Conservation (phyloP, 2,113 vertebrate species). For the Eublepharis macularius region DNA sequence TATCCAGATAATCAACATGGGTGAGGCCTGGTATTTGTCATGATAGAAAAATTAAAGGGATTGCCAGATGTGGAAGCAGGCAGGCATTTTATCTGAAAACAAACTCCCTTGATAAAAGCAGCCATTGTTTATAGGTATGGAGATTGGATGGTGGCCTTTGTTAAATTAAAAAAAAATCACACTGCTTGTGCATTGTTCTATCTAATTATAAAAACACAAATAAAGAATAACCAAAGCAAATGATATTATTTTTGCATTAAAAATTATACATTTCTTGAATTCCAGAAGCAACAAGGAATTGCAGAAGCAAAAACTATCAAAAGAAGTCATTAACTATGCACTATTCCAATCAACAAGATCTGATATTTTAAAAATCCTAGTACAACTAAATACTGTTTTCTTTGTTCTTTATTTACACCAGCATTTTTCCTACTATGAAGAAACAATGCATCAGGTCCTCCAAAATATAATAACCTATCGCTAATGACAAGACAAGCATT, state of each 20-base stretch:
- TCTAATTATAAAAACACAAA: background rate
- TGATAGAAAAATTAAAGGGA: constrained; percentile 26
- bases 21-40: constrained; percentile 7
- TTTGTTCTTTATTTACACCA: too few species aligned
- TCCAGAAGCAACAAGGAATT: background rate
- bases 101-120: background rate
- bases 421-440: too few species aligned
- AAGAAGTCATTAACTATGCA: background rate
- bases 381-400: too few species aligned
- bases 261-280: background rate
- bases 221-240: background rate
- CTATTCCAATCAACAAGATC: background rate
- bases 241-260: background rate
- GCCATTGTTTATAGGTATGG: background rate
- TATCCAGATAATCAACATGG: constrained; percentile 33
- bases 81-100: background rate
- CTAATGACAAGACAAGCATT: too few species aligned
- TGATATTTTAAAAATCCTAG: background rate
- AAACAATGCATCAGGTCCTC: too few species aligned
- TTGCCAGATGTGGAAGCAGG: background rate
- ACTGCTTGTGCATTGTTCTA: background rate
- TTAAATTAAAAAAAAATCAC: background rate
- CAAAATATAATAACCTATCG: too few species aligned
- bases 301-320: fast-evolving
- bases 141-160: background rate